Conservation (phyloP, 2,113 vertebrate species). For the Bubo blakistoni region DNA sequence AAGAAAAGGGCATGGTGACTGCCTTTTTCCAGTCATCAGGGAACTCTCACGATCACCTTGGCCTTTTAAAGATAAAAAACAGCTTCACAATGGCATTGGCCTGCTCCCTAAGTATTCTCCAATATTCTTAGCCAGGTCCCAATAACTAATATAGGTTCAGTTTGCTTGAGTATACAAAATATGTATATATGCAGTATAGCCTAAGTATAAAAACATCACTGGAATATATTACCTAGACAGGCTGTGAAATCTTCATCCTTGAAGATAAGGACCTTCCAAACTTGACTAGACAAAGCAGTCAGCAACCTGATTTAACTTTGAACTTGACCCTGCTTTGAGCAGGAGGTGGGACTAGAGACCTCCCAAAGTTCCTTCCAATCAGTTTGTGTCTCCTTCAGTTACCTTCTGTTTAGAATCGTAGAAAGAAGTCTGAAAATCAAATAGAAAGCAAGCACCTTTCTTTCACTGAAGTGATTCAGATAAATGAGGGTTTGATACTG, state of each 20-base stretch:
- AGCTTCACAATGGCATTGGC: neutral
- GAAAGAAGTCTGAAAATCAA: neutral
- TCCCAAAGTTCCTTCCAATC: neutral
- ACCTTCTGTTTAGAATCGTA: neutral
- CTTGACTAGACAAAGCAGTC: neutral
- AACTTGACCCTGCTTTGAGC: neutral
- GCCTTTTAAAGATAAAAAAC: neutral
- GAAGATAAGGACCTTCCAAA: neutral
- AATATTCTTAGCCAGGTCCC: neutral
- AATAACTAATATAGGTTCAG: neutral
- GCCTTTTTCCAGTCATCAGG: neutral
- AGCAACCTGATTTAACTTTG: neutral
- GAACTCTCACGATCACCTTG: neutral
- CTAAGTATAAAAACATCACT: neutral
- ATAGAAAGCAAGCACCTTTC: neutral
- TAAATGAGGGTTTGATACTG: neutral
- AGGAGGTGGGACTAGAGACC: neutral
- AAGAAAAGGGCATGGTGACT: neutral
- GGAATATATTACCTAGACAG: neutral
- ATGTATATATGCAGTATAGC: neutral
- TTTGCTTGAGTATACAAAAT: neutral
- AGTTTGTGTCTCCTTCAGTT: neutral
- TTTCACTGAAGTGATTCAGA: neutral
- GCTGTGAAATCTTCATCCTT: neutral
- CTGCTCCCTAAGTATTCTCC: neutral